Evolutionary conservation across 2,797 vertebrate species (phyloP).

Genomic region (Heliangelus exortis): DNA sequence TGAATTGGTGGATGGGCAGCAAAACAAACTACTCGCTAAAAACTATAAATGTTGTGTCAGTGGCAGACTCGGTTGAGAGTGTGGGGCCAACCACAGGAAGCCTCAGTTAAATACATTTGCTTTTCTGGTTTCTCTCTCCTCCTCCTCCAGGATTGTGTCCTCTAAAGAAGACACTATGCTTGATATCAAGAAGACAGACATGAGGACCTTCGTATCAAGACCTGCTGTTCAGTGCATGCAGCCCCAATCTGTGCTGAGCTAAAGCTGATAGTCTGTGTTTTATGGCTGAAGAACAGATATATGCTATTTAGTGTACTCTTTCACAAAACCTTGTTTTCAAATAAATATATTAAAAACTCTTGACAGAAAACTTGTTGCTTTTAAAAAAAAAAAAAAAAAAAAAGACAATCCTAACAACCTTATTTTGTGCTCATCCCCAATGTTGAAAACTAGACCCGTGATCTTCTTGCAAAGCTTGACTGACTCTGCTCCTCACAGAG

Average conservation of each 20-base stretch:
- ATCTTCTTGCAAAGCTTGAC: not conserved
- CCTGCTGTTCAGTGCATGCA: conserved; percentile 70
- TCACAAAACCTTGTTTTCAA: conserved; percentile 80
- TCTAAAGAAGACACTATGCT: conserved; percentile 57
- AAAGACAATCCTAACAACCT: not conserved
- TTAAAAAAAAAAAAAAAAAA: not conserved
- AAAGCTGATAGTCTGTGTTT: conserved; percentile 56
- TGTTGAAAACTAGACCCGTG: conserved; percentile 10
- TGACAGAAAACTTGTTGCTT: conserved; percentile 1
- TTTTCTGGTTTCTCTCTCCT: conserved; percentile 14
- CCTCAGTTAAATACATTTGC: not conserved
- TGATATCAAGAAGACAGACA: conserved; percentile 24
- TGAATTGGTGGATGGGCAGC: not conserved
- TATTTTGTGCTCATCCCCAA: not conserved
- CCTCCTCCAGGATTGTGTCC: conserved; percentile 18
- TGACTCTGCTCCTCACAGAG: not conserved
- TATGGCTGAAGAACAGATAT: conserved; percentile 69
- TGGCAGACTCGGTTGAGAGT: not conserved
- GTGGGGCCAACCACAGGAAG: not conserved
- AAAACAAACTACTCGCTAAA: conserved; percentile 36
- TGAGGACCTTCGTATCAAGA: conserved; percentile 47
- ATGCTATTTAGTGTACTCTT: conserved; percentile 77
- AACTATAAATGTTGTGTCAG: not conserved
- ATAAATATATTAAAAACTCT: conserved; percentile 81
- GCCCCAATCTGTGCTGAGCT: conserved; percentile 61